These are phyloP conservation scores for Onthophagus taurus DNA, from an alignment of 1,140 invertebrate species.

Conservation along the genomic window DNA sequence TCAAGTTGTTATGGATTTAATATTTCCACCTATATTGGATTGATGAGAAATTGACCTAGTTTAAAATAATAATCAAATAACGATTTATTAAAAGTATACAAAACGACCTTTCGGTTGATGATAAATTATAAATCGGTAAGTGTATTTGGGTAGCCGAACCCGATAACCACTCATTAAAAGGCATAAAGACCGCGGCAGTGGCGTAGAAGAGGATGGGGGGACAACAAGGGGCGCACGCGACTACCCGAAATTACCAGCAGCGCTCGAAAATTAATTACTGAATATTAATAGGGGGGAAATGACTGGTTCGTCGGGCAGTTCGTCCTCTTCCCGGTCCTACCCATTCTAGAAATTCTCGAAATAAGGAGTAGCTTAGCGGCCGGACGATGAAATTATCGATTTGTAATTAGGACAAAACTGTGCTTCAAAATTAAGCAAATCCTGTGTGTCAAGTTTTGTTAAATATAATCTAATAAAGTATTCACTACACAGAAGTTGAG, in stretches of 20 bases:
- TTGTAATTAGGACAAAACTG: conserved; percentile 29
- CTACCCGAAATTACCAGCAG: conserved; percentile 28
- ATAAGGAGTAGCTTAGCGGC: conserved; percentile 34
- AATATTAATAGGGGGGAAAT: conserved; percentile 30
- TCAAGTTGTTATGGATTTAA: no score
- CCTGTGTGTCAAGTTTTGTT: conserved; percentile 9
- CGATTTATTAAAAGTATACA: no score
- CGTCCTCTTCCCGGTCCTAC: no score
- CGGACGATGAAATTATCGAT: conserved; percentile 35
- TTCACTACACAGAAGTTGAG: no score
- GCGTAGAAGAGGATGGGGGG: no score
- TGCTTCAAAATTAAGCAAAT: conserved; percentile 2
- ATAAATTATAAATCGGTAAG: conserved; percentile 19
- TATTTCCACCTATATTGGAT: no score
- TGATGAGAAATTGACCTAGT: no score
- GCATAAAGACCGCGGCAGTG: conserved; percentile 27
- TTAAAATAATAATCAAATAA: no score
- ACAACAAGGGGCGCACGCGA: conserved; percentile 16
- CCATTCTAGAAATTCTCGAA: no score
- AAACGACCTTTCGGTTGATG: no score
- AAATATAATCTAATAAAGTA: no score
- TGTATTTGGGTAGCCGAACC: conserved; percentile 18
- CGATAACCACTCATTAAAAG: conserved; percentile 25
- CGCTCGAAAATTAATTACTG: conserved; percentile 30
- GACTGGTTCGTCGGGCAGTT: no score